phyloP scores from a whole-genome alignment of 2,113 vertebrate genomes.

The Ivindomyrus marchei region DNA sequence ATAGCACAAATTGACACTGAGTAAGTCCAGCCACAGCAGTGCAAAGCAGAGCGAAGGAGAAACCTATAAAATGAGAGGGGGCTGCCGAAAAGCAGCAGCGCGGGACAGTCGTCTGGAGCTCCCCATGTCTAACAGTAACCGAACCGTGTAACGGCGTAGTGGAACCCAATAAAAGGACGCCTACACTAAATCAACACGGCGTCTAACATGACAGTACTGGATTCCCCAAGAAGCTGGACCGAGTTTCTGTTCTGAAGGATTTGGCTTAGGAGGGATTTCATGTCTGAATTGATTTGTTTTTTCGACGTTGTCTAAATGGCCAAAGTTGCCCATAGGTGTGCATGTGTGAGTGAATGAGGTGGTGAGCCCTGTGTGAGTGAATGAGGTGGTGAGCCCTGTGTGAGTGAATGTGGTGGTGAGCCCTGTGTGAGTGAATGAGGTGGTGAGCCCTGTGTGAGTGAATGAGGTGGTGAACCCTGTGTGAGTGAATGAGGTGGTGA shows the following conservation, averaged over 20 bases:
- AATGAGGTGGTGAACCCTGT: too few relatives aligned
- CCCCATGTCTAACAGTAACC: background rate
- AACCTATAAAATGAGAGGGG: background rate
- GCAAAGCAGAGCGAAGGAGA: background rate
- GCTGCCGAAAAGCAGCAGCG: background rate
- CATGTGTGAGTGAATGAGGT: background rate
- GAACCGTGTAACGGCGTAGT: background rate
- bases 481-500: too few relatives aligned
- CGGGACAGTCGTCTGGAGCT: too few relatives aligned
- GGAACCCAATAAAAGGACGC: background rate
- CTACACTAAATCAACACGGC: background rate
- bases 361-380: background rate
- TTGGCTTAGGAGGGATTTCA: background rate
- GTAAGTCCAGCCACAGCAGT: background rate
- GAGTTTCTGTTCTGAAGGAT: background rate
- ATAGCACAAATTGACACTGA: background rate
- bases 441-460: too few relatives aligned
- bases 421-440: too few relatives aligned
- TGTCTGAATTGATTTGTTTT: background rate
- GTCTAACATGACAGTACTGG: background rate
- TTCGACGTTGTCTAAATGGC: background rate
- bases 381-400: background rate
- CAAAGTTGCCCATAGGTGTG: background rate
- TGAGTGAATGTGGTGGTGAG: too few relatives aligned
- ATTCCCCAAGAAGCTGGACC: background rate